Evolutionary conservation across 2,113 vertebrate genomes (phyloP).

Genomic region (Bothrops jararaca): DNA sequence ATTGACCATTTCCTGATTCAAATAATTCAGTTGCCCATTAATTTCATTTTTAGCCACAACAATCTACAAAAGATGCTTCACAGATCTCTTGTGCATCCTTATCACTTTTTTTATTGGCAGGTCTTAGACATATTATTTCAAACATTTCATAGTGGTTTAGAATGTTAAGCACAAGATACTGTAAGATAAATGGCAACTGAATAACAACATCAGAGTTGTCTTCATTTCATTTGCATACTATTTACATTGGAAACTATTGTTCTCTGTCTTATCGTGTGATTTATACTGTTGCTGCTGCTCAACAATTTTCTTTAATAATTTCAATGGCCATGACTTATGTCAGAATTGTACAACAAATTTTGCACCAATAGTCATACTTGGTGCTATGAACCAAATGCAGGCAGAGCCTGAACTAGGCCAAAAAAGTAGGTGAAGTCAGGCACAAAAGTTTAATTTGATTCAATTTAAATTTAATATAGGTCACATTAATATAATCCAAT

Average conservation of each 20-base stretch:
- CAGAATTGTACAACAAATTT: not conserved
- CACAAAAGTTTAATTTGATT: not conserved
- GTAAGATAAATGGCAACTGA: not conserved
- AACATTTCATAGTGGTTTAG: not conserved
- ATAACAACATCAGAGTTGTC: not conserved
- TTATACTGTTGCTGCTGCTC: not conserved
- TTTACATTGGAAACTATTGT: not conserved
- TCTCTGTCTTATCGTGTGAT: not conserved
- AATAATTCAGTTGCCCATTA: constrained; percentile 7
- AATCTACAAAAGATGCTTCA: not conserved
- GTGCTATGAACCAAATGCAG: not conserved
- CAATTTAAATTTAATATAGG: not conserved
- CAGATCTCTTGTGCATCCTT: not conserved
- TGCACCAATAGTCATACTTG: not conserved
- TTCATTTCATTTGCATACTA: not conserved
- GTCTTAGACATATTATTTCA: not conserved
- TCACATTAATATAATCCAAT: not conserved
- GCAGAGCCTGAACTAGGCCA: not conserved
- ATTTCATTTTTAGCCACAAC: not conserved
- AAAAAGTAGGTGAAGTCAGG: not conserved
- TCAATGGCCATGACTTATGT: not conserved
- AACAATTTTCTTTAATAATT: not conserved
- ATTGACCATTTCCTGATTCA: constrained; percentile 22
- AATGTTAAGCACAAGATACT: not conserved
- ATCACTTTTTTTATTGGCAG: not conserved